These are phyloP conservation scores for Halcyon smyrnensis DNA, from an alignment of 2,797 vertebrate genomes.

Conservation along the genomic window DNA sequence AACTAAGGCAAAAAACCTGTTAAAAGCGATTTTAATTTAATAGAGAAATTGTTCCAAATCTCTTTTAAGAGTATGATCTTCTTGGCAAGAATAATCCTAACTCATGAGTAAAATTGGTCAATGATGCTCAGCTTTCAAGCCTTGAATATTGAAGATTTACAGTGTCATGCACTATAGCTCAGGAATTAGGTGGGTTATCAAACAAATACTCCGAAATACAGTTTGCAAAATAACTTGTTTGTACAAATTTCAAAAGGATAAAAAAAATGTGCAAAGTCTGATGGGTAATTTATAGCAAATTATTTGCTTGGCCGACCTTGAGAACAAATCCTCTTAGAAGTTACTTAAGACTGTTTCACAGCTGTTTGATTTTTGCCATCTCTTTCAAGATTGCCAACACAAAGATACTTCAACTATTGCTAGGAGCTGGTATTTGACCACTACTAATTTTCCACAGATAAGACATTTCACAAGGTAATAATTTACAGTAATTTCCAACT, in stretches of 20 bases:
- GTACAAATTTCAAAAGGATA: not conserved
- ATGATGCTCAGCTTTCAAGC: not conserved
- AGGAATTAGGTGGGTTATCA: not conserved
- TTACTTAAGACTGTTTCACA: not conserved
- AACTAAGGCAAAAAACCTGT: not conserved
- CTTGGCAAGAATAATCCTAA: not conserved
- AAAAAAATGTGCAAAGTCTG: not conserved
- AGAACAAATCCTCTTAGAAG: not conserved
- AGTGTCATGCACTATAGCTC: not conserved
- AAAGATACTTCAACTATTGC: not conserved
- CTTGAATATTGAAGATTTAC: not conserved
- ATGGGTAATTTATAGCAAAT: not conserved
- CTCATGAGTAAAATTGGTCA: rapidly evolving
- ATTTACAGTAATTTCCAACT: not conserved
- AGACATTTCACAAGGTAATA: not conserved
- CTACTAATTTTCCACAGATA: not conserved
- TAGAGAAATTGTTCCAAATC: not conserved
- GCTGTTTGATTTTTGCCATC: not conserved
- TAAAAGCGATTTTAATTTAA: not conserved
- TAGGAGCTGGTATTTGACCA: not conserved
- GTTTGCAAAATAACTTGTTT: not conserved
- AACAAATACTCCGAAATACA: not conserved
- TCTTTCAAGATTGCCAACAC: not conserved
- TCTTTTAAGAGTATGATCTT: not conserved
- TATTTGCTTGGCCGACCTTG: not conserved